phyloP scores from a whole-genome alignment of 2,888 invertebrate species.

The Drosophila sordidula region DNA sequence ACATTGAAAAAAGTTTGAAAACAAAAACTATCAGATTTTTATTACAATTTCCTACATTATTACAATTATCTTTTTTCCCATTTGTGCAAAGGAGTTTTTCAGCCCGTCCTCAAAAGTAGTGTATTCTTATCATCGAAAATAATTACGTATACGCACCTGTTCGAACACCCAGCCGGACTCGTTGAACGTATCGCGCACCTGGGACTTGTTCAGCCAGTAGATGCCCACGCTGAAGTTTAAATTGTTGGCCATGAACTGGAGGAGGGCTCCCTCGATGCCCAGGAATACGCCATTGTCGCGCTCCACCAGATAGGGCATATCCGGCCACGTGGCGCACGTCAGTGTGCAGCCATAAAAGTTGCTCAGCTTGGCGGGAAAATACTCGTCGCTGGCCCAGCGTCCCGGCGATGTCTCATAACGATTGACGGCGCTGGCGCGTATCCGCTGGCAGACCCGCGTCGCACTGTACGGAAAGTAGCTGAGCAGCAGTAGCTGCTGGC shows the following conservation, averaged over 20 bases:
- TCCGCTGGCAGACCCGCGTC: constrained; percentile 47
- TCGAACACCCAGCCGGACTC: constrained; percentile 61
- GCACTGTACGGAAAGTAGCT: constrained; percentile 73
- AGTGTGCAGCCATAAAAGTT: constrained; percentile 76
- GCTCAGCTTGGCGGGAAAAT: constrained; percentile 64
- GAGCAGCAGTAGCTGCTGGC: constrained; percentile 53
- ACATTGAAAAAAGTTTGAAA: no score
- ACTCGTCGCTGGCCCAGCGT: constrained; percentile 47
- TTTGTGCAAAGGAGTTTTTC: no score
- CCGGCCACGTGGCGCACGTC: constrained; percentile 78
- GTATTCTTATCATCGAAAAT: no score
- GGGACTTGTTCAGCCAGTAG: constrained; percentile 58
- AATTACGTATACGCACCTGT: constrained; percentile 52
- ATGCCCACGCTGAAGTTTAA: constrained; percentile 74
- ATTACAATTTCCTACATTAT: no score
- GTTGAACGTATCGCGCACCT: constrained; percentile 65
- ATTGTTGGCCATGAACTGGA: constrained; percentile 67
- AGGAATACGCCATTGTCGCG: constrained; percentile 43
- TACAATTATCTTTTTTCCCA: no score
- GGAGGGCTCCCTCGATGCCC: constrained; percentile 77
- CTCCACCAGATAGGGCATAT: constrained; percentile 72
- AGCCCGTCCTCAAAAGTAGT: no score
- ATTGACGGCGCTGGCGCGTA: constrained; percentile 64
- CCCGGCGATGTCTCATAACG: constrained; percentile 27
- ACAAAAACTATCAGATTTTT: no score